Evolutionary conservation across 2,888 invertebrate species (phyloP).

Genomic region (Watsonalla binaria): DNA sequence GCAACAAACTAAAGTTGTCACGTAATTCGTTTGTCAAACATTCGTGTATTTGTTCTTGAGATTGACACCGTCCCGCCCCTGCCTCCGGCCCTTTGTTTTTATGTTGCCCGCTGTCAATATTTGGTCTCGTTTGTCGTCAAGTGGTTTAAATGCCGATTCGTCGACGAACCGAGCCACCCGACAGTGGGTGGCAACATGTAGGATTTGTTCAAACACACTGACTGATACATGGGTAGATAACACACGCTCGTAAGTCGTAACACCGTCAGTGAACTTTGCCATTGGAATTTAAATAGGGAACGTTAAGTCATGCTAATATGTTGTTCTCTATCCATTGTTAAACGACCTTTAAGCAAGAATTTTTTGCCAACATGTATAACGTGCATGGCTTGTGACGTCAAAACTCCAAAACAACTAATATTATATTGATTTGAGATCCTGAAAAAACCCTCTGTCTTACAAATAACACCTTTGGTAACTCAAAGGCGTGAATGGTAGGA

Average conservation of each 20-base stretch:
- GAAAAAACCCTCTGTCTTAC: no score
- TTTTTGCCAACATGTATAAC: no score
- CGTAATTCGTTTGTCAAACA: conserved; percentile 75
- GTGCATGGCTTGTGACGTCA: no score
- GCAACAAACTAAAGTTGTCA: conserved; percentile 64
- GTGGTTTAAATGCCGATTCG: conserved; percentile 58
- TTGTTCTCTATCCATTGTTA: no score
- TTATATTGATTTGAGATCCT: no score
- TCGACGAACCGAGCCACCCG: conserved; percentile 28
- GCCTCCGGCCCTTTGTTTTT: conserved; percentile 69
- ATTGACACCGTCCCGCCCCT: conserved; percentile 71
- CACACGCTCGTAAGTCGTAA: conserved; percentile 10
- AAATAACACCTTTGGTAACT: no score
- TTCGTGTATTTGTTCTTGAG: conserved; percentile 63
- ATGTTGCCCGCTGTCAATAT: conserved; percentile 65
- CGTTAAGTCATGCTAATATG: conserved; percentile 1
- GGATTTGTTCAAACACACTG: conserved; percentile 34
- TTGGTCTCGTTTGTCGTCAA: conserved; percentile 70
- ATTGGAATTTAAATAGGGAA: conserved; percentile 31
- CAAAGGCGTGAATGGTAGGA: no score
- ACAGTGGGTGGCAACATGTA: conserved; percentile 58
- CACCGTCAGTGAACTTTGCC: conserved; percentile 35
- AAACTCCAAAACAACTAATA: no score
- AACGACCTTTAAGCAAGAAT: no score
- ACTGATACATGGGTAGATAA: conserved; percentile 22